These are phyloP conservation scores for Diorhabda elongata DNA, from an alignment of 1,140 invertebrate genomes.

Conservation along the genomic window DNA sequence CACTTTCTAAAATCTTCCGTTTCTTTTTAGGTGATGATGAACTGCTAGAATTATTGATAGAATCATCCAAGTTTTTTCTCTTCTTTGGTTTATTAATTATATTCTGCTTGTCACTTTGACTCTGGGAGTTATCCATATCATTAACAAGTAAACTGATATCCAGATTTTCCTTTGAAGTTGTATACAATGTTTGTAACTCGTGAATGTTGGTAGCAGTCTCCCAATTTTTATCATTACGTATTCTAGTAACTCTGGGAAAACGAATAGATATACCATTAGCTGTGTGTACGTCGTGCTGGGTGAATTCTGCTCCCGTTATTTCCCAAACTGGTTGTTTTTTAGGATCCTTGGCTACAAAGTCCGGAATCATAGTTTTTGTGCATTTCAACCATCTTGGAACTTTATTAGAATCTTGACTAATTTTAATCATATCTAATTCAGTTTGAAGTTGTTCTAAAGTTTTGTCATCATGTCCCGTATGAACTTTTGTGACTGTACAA, in stretches of 20 bases:
- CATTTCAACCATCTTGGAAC: slow-evolving; percentile 79
- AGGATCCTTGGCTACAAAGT: slow-evolving; percentile 82
- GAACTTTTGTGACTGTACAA: slow-evolving; percentile 86
- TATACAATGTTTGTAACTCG: slow-evolving; percentile 63
- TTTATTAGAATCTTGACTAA: slow-evolving; percentile 65
- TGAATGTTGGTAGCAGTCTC: slow-evolving; percentile 74
- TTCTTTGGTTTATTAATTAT: slow-evolving; percentile 27
- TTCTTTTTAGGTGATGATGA: slow-evolving; percentile 1
- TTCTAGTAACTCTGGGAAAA: slow-evolving; percentile 83
- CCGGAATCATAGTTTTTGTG: slow-evolving; percentile 79
- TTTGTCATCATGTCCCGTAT: slow-evolving; percentile 82
- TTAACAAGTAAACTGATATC: slow-evolving; percentile 61
- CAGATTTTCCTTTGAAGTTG: slow-evolving; percentile 63
- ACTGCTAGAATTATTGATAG: background rate
- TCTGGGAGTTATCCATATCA: slow-evolving; percentile 45
- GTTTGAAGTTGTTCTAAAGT: slow-evolving; percentile 74
- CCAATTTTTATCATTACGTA: slow-evolving; percentile 81
- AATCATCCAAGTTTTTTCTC: slow-evolving; percentile 5
- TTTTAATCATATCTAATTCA: slow-evolving; percentile 76
- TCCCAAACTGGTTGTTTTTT: slow-evolving; percentile 88
- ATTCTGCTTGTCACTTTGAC: slow-evolving; percentile 27
- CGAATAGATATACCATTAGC: slow-evolving; percentile 88
- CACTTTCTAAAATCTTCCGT: slow-evolving; percentile 11
- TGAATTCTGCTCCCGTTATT: slow-evolving; percentile 90
- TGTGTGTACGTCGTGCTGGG: slow-evolving; percentile 80